A percentile compares a stretch with the other conserved stretches of the same genome.
Evolutionary conservation across 2,797 vertebrate genomes (phyloP).

Genomic region (Melanotaenia parkinsoni): DNA sequence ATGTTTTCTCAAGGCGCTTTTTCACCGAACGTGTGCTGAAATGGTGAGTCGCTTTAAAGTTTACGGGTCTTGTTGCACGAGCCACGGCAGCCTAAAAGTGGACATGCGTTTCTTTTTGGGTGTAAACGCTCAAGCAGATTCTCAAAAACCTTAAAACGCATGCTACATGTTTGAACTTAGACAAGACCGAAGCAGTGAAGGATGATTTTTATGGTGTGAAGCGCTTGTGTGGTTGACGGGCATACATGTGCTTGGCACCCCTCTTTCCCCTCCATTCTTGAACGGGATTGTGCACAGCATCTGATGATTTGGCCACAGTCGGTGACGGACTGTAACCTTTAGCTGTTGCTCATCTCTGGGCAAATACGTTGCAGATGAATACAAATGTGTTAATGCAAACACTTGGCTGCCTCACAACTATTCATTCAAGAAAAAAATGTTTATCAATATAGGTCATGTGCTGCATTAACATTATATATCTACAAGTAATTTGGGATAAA

Average conservation of each 20-base stretch:
- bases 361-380: neutral
- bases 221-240: constrained; percentile 47
- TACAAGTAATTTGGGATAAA: neutral
- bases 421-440: neutral
- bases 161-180: neutral
- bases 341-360: neutral
- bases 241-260: constrained; percentile 70
- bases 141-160: accelerated
- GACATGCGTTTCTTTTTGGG: neutral
- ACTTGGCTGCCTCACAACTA: neutral
- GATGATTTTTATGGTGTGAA: constrained; percentile 26
- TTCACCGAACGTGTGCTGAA: constrained; percentile 64
- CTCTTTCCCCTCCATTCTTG: constrained; percentile 42
- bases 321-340: neutral
- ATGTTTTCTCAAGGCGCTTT: constrained; percentile 26
- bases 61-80: constrained; percentile 49
- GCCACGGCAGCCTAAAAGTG: constrained; percentile 25
- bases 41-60: constrained; percentile 79
- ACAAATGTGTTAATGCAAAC: neutral
- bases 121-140: accelerated
- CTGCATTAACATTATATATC: neutral
- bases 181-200: neutral
- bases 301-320: constrained; percentile 4
- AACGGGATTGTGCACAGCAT: constrained; percentile 34
- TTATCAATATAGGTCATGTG: neutral